Evolutionary conservation across 1,140 invertebrate species (phyloP).

Genomic region (Fragariocoptes setiger): DNA sequence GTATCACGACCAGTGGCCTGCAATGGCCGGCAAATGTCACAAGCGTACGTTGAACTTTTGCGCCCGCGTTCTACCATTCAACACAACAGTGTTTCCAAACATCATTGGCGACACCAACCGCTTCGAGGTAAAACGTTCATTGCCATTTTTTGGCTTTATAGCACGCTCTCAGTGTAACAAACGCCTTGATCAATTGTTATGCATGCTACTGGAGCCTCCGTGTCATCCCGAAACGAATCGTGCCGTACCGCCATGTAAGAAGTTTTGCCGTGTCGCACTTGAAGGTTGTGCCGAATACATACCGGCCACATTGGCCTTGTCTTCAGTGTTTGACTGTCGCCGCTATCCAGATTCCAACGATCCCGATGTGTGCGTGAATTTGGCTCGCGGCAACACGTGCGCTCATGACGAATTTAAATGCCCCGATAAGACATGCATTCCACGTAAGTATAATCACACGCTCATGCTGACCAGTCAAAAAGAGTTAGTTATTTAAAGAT

Average conservation of each 20-base stretch:
- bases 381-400: conserved; percentile 14
- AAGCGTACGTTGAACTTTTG: conserved; percentile 15
- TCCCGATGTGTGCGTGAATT: conserved; percentile 16
- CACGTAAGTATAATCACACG: conserved; percentile 3
- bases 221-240: conserved; percentile 24
- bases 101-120: conserved; percentile 15
- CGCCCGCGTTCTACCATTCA: conserved; percentile 27
- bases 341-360: conserved; percentile 24
- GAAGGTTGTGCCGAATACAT: conserved; percentile 28
- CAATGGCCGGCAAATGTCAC: conserved; percentile 4
- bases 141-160: conserved; percentile 23
- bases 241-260: conserved; percentile 26
- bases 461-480: too few relatives aligned
- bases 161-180: conserved; percentile 26
- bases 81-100: conserved; percentile 22
- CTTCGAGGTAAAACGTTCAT: conserved; percentile 17
- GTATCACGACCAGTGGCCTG: too few relatives aligned
- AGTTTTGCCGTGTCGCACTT: conserved; percentile 27
- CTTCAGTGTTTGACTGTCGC: conserved; percentile 24
- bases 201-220: conserved; percentile 28
- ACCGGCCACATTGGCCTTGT: conserved; percentile 20
- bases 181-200: conserved; percentile 25
- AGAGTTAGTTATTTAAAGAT: too few relatives aligned
- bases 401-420: conserved; percentile 9
- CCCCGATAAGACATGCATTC: conserved; percentile 10